Evolutionary conservation across 2,888 invertebrate species (phyloP), one percentile per base, ranked within the genome.

Genomic region (Agrotis puta): DNA sequence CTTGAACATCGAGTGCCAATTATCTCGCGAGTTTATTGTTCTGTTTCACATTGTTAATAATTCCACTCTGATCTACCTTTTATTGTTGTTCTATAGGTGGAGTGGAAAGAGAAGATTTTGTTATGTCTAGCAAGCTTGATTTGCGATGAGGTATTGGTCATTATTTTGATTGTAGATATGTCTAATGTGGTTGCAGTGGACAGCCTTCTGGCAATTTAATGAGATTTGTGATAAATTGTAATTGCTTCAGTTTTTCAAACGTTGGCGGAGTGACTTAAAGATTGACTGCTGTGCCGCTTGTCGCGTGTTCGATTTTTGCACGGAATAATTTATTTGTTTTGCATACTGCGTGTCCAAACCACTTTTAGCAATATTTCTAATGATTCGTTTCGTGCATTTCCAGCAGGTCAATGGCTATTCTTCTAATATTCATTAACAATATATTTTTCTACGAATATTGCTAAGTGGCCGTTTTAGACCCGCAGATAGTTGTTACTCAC

Each of bases 1-100:
- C 91, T 91, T 91, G 90, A 88, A 86, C 78, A 66, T 64, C 84
- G 67, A 87, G 85, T 86, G 89, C 87, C 88, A 90, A 91, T 90
- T 90, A 90, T 88, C 79, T 85, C 64, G 39, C 65, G 63, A 85
- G 82, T 90, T 90, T 90, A 89, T 88, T 87, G 87, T 87, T 85
- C 80, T 77, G 82, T 86, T 85, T 88, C 82, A 87, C 86, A 88
- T 79, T 79, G 75, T 75, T 82, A 78, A 82, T 84, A 82, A 85
- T 81, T 71, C 59, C 50, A 77, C 53, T 67, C 43, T 56, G 58
- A 64, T 62, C 59, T 76, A 73, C 83, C 70, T 84, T 71, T 71
- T 77, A 67, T 63, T 70, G 27, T 33, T 69, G 47, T 18, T 59
- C 51, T 69, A 64, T 39, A 77, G 64, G 71, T 74, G 61, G 27